phyloP scores from a whole-genome alignment of 1,140 invertebrate species.

The Pseudomyrmex gracilis region DNA sequence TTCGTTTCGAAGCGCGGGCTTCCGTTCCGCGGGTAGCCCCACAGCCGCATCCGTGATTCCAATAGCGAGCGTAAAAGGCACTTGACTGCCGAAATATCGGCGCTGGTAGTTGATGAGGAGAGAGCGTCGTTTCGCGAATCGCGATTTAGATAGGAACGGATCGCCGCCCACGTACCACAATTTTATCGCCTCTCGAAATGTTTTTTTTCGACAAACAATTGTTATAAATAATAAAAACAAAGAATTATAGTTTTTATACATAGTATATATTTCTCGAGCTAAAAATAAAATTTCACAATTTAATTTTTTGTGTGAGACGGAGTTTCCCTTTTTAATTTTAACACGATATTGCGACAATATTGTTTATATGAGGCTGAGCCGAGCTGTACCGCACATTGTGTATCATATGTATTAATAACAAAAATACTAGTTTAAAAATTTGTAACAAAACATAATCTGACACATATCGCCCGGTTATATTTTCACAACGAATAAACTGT shows the following conservation, averaged over 20 bases:
- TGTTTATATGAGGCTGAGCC: no score
- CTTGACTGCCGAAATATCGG: constrained; percentile 46
- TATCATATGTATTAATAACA: no score
- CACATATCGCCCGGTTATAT: not conserved
- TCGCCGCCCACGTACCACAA: not conserved
- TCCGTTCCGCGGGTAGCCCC: constrained; percentile 10
- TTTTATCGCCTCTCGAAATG: not conserved
- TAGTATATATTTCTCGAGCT: no score
- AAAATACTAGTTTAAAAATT: not conserved
- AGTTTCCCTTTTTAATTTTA: no score
- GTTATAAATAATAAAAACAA: not conserved
- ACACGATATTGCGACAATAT: no score
- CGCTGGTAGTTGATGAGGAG: constrained; percentile 29
- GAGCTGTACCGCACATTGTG: no score
- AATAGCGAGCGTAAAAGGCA: constrained; percentile 53
- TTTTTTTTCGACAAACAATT: not conserved
- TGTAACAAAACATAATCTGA: not conserved
- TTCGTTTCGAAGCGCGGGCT: constrained; percentile 39
- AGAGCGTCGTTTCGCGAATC: constrained; percentile 27
- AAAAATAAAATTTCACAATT: no score
- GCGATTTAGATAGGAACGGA: constrained; percentile 4
- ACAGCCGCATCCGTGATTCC: constrained; percentile 43
- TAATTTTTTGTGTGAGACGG: no score
- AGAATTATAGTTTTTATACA: no score
- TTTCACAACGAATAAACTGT: constrained; percentile 25